Conservation (phyloP, 2,113 vertebrate genomes). For the Osmerus eperlanus region DNA sequence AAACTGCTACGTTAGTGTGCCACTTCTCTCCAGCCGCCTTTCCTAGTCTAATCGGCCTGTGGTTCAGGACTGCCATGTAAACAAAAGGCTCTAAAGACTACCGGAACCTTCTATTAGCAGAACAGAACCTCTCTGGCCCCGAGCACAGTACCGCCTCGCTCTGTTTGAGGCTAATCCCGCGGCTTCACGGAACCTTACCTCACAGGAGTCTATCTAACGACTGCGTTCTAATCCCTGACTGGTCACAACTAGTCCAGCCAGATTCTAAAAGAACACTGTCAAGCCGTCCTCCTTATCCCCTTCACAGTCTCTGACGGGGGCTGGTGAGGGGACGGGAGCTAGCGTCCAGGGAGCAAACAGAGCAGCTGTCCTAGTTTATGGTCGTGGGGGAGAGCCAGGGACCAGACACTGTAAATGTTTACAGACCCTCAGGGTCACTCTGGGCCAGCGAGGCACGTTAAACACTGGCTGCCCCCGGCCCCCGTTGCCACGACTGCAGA, state of each 20-base stretch:
- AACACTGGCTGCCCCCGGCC: slow-evolving; percentile 62
- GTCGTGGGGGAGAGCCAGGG: slow-evolving; percentile 43
- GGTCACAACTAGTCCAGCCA: slow-evolving; percentile 42
- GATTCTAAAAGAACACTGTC: slow-evolving; percentile 33
- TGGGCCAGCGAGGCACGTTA: slow-evolving; percentile 66
- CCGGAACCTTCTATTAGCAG: slow-evolving; percentile 30
- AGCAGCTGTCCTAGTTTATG: slow-evolving; percentile 71
- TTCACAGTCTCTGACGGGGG: slow-evolving; percentile 39
- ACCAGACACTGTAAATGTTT: slow-evolving; percentile 74
- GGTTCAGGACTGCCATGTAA: slow-evolving; percentile 42
- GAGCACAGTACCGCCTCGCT: slow-evolving; percentile 29
- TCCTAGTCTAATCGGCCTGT: slow-evolving; percentile 51
- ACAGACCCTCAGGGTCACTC: slow-evolving; percentile 70
- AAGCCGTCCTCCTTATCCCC: slow-evolving; percentile 52
- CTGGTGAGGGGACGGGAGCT: slow-evolving; percentile 61
- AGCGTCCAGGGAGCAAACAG: slow-evolving; percentile 59
- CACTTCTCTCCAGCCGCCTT: slow-evolving; percentile 30
- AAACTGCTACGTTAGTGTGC: slow-evolving; percentile 38
- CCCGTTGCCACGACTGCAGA: slow-evolving; percentile 68
- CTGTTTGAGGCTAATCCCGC: slow-evolving; percentile 41
- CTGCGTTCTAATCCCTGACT: slow-evolving; percentile 27
- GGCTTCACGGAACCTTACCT: slow-evolving; percentile 35
- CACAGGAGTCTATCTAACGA: slow-evolving; percentile 21
- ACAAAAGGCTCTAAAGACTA: slow-evolving; percentile 45
- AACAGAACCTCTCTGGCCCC: slow-evolving; percentile 22